phyloP scores from a whole-genome alignment of 2,113 vertebrate species.

The Crotophaga sulcirostris region DNA sequence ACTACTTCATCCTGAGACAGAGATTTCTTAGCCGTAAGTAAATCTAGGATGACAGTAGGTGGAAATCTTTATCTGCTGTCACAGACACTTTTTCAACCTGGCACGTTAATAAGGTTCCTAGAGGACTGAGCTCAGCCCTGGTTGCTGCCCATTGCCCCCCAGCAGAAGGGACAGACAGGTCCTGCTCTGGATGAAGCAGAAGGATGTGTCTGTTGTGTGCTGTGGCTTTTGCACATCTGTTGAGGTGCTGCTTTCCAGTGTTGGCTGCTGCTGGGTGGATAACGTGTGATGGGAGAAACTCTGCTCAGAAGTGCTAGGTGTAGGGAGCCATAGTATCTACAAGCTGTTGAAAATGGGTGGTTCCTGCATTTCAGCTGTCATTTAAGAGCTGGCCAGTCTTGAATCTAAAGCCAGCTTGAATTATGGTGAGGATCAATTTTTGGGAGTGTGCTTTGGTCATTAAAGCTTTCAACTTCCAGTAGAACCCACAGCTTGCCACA shows the following conservation, averaged over 20 bases:
- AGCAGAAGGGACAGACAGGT: accelerated
- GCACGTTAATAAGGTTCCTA: accelerated
- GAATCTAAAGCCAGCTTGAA: background rate
- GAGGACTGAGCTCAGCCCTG: background rate
- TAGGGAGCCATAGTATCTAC: background rate
- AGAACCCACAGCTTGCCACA: accelerated
- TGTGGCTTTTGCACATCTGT: accelerated
- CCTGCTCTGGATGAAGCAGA: background rate
- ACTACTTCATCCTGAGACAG: background rate
- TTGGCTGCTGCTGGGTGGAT: background rate
- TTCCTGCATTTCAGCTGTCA: background rate
- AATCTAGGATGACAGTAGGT: background rate
- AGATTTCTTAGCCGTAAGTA: background rate
- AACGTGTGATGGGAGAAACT: accelerated
- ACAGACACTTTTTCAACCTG: background rate
- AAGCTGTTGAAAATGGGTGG: background rate
- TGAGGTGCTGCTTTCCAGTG: background rate
- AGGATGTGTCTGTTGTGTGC: accelerated
- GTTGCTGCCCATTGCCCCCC: accelerated
- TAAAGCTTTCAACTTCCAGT: background rate
- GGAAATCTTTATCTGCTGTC: background rate
- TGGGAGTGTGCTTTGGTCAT: background rate
- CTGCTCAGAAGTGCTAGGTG: too few species aligned
- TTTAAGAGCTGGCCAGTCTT: background rate
- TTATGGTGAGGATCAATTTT: background rate